phyloP scores from a whole-genome alignment of 2,113 vertebrate species.

The Vulpes lagopus region DNA sequence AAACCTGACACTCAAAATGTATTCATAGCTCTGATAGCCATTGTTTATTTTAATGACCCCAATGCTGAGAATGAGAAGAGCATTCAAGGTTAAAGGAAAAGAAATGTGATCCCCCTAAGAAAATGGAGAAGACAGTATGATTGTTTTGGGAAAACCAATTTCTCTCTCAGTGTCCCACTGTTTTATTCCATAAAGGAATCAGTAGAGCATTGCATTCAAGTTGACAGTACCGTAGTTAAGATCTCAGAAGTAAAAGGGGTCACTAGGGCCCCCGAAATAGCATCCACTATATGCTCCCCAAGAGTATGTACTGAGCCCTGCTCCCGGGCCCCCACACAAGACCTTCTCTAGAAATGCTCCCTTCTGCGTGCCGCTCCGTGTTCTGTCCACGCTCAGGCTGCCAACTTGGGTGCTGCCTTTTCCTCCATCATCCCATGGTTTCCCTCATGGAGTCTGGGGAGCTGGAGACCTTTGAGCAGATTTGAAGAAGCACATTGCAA shows the following conservation, averaged over 20 bases:
- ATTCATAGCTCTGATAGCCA: not conserved
- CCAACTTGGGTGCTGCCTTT: not conserved
- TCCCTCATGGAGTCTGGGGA: not conserved
- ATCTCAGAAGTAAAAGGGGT: not conserved
- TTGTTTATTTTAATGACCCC: conserved; percentile 31
- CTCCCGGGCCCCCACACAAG: not conserved
- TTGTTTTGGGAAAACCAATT: not conserved
- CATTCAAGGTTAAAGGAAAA: not conserved
- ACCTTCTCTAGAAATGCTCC: not conserved
- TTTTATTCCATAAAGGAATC: not conserved
- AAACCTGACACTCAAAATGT: not conserved
- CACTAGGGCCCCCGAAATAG: not conserved
- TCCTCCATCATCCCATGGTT: not conserved
- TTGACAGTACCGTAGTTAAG: not conserved
- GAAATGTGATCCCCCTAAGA: not conserved
- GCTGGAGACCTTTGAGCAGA: not conserved
- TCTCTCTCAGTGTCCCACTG: not conserved
- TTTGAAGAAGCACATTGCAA: rapidly evolving
- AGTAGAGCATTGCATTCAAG: not conserved
- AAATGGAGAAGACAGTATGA: not conserved
- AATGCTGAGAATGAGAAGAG: not conserved
- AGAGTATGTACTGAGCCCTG: not conserved
- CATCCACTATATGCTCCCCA: not conserved
- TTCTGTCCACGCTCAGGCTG: not conserved
- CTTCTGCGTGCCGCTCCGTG: not conserved